Base-by-base conservation (phyloP, 1,140 invertebrate species). In the Cecropterus lyciades region DNA sequence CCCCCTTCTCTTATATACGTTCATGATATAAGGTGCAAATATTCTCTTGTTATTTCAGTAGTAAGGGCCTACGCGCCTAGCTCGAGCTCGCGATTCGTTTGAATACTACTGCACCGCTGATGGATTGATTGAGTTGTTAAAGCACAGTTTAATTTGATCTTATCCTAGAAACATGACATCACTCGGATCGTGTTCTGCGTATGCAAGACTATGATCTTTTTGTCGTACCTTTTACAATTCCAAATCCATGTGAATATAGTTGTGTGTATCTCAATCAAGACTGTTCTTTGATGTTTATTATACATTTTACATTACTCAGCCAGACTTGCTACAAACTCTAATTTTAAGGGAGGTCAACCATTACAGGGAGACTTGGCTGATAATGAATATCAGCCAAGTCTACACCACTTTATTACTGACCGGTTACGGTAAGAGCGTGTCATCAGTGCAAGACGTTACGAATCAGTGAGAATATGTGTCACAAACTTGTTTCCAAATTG, bases 161-260 rank as follows among this genome's bases (percentile, higher is more conserved):
- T 33, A 52, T 52, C 49, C 49, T 52, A 52, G 49, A 30, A 52
- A 52, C 24, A 52, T 52, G 49, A 52, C 49, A 27, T 52, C 10
- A 52, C 15, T 49, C 46, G 46, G 20, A 49, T 17, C 20, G 17
- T 49, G 17, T 24, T 20, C 46, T 27, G 20, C 46, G 49, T 52
- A 30, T 33, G 24, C 13, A 20, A 33, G 49, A 30, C 11, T 30
- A 24, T 20, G 11, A n/a, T 1, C 1, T 27, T 49, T 20, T 16
- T 49, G n/a, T 49, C 17, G n/a, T 24, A 13, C 15, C 3, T 20
- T 48, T 48, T 48, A 17, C 10, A 40, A 40, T 40, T 40, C 9
- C 9, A 8, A n/a, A 20, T 8, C 1, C 27, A 24, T 13, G 5
- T 49, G 9, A 37, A 37, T 11, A 16, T 24, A 49, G 17, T 24